Percentiles rank a stretch among this genome's conserved stretches.
phyloP scores from a whole-genome alignment of 2,113 vertebrate genomes.

The Pogona vitticeps region DNA sequence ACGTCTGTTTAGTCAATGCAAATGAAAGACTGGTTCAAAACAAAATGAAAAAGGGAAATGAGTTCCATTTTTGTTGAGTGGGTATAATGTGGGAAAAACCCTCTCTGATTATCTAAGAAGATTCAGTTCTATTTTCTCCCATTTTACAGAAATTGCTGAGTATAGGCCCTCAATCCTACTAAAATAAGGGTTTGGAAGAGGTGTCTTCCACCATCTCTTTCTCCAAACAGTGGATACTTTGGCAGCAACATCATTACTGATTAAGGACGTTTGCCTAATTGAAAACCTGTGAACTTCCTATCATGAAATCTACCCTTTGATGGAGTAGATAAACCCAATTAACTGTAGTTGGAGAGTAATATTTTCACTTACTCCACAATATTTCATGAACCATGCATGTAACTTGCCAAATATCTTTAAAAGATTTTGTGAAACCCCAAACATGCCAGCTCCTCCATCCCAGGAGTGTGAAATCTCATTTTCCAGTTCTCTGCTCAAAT shows the following conservation, averaged over 20 bases:
- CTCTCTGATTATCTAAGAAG: background rate
- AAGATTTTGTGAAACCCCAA: constrained; percentile 61
- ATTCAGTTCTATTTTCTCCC: background rate
- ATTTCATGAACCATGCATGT: constrained; percentile 40
- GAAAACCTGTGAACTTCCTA: constrained; percentile 6
- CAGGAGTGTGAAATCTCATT: constrained; percentile 81
- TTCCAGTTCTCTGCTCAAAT: constrained; percentile 81
- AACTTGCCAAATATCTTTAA: constrained; percentile 38
- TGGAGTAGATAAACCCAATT: constrained; percentile 26
- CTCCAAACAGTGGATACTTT: background rate
- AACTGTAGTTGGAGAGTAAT: constrained; percentile 9
- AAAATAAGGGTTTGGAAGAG: background rate
- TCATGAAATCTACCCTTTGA: constrained; percentile 15
- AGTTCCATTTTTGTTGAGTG: background rate
- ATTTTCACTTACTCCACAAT: constrained; percentile 41
- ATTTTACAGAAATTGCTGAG: background rate
- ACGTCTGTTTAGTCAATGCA: no score
- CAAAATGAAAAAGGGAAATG: background rate
- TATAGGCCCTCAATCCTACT: background rate
- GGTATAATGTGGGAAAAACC: background rate
- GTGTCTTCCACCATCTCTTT: background rate
- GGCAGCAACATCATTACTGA: constrained; percentile 1
- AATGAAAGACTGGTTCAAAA: no score
- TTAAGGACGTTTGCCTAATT: constrained; percentile 12
- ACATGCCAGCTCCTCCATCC: constrained; percentile 60